Evolutionary conservation across 30 jellyfish, hydroid and myxozoan genomes (phyloP), one percentile per base, ranked within the genome.

Genomic region (Aurelia sp.): DNA sequence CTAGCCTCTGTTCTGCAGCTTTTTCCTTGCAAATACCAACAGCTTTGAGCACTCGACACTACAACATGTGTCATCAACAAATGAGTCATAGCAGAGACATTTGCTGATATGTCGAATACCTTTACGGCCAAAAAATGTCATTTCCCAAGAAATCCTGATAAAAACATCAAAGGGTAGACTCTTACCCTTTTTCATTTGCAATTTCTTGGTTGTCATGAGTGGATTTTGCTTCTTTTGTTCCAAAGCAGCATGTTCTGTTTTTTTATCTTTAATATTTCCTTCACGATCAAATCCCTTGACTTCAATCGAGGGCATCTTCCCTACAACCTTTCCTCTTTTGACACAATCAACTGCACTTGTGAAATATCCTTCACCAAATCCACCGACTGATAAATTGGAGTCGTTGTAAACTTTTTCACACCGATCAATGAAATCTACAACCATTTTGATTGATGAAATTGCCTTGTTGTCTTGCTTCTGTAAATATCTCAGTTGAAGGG

Each of bases 361-460:
- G 10, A 24, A 20, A 9, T 76, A 44, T 21, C 27, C 80, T 57
- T 8, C 59, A 13, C 2, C 33, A n/a, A 47, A 35, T 16, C 47
- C n/a, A 51, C 35, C 38, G 13, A 74, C 50, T 6, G 72, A 5
- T 24, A 60, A 30, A 15, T 79, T 51, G 30, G 50, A 78, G n/a
- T 63, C 60, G 58, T 79, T 79, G 67, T 44, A 63, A 41, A 79
- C 44, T 33, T 44, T 64, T 21, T 79, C 80, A 63, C 89, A 79
- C 8, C 89, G 89, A 70, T 79, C 81, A 31, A 79, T 79, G 80
- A 79, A 79, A 59, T 63, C 80, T 40, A 79, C 31, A 22, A 79
- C 89, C 18, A 79, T 71, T 30, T 18, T 58, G 18, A 79, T 21
- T 13, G 66, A 24, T 12, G 63, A 44, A 44, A 44, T 44, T 44